Percentiles rank a stretch among this genome's conserved stretches.
phyloP scores from a whole-genome alignment of 2,888 invertebrate genomes.

The Apodemia duryi region DNA sequence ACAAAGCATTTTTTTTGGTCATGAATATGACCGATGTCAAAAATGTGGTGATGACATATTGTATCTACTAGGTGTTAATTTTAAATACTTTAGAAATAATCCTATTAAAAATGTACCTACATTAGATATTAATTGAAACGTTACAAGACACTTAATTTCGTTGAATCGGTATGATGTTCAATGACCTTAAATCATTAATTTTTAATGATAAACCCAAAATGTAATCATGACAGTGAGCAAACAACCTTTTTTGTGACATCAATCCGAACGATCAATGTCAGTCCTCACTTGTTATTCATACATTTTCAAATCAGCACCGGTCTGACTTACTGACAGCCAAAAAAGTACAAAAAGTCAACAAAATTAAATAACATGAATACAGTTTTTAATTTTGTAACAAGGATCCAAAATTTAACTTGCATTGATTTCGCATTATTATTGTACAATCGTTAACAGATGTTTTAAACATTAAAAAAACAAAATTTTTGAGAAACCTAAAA shows the following conservation, averaged over 20 bases:
- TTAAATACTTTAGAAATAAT: too few relatives aligned
- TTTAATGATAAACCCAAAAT: conserved; percentile 12
- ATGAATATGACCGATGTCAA: too few relatives aligned
- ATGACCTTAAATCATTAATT: conserved; percentile 1
- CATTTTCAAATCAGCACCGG: conserved; percentile 20
- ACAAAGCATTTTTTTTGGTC: too few relatives aligned
- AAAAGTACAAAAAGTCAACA: conserved; percentile 21
- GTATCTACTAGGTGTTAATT: too few relatives aligned
- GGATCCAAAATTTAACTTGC: conserved; percentile 14
- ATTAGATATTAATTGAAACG: not conserved
- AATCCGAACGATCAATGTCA: conserved; percentile 18
- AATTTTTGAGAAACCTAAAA: too few relatives aligned
- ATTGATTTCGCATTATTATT: conserved; percentile 10
- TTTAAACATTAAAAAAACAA: too few relatives aligned
- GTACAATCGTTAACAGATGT: conserved; percentile 13
- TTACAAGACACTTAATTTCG: not conserved
- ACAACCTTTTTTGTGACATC: conserved; percentile 15
- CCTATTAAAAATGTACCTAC: too few relatives aligned
- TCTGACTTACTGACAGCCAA: conserved; percentile 18
- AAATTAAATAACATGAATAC: conserved; percentile 14
- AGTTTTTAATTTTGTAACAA: conserved; percentile 20
- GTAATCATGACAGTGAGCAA: conserved; percentile 12
- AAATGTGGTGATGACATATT: too few relatives aligned
- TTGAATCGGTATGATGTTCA: not conserved
- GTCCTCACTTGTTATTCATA: conserved; percentile 17